phyloP scores from a whole-genome alignment of 2,888 invertebrate genomes.

The Scaptomyza parva region DNA sequence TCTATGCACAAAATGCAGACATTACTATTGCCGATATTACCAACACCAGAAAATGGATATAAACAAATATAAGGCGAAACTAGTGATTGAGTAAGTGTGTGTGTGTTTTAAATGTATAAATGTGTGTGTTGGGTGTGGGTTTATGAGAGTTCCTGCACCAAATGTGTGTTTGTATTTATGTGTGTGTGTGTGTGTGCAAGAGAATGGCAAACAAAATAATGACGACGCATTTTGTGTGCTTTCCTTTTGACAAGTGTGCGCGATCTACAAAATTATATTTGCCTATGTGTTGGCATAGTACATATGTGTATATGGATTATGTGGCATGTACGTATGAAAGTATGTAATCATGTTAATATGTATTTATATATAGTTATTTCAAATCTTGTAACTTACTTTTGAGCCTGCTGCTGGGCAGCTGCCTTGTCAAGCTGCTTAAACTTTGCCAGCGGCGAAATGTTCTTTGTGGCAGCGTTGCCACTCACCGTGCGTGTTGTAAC shows the following conservation, averaged over 20 bases:
- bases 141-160: slow-evolving; percentile 37
- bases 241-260: slow-evolving; percentile 11
- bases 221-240: slow-evolving; percentile 23
- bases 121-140: slow-evolving; percentile 9
- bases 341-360: slow-evolving; percentile 3
- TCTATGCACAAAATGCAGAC: slow-evolving; percentile 40
- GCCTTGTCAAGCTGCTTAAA: slow-evolving; percentile 96
- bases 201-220: slow-evolving; percentile 35
- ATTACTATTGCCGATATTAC: slow-evolving; percentile 38
- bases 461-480: slow-evolving; percentile 87
- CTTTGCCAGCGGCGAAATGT: slow-evolving; percentile 94
- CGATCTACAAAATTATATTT: slow-evolving; percentile 2
- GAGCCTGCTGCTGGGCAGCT: slow-evolving; percentile 90
- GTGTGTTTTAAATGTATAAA: slow-evolving; percentile 12
- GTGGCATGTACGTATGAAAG: slow-evolving; percentile 20
- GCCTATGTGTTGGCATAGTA: background rate
- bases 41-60: slow-evolving; percentile 50
- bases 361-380: background rate
- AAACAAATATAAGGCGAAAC: slow-evolving; percentile 34
- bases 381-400: slow-evolving; percentile 88
- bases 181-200: slow-evolving; percentile 8
- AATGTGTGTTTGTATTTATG: slow-evolving; percentile 12
- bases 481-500: slow-evolving; percentile 86
- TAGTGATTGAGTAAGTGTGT: slow-evolving; percentile 18
- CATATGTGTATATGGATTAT: slow-evolving; percentile 6